Conservation (phyloP, 2,113 vertebrate species). For the Ivindomyrus marchei region DNA sequence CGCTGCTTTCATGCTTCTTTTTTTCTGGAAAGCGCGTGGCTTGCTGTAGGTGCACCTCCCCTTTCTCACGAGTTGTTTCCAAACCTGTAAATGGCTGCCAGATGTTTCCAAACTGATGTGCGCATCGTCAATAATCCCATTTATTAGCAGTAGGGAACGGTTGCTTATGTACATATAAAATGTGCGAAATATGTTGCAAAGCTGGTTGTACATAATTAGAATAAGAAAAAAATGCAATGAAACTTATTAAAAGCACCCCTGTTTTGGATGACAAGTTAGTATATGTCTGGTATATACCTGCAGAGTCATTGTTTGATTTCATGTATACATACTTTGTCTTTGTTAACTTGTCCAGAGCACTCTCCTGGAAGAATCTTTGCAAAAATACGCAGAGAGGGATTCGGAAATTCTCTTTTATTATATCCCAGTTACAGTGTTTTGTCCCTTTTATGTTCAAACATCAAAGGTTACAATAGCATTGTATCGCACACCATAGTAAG, state of each 20-base stretch:
- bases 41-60: neutral
- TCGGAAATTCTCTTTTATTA: neutral
- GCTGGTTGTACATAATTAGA: neutral
- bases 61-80: neutral
- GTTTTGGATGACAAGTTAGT: neutral
- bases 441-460: neutral
- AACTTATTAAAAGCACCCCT: neutral
- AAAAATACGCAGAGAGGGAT: neutral
- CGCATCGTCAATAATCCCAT: neutral
- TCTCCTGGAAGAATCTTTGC: neutral
- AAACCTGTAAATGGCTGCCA: neutral
- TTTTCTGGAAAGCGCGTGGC: neutral
- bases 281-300: neutral
- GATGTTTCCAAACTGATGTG: neutral
- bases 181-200: neutral
- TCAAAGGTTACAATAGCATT: neutral
- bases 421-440: neutral
- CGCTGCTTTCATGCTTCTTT: neutral
- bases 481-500: neutral
- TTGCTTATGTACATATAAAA: neutral
- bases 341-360: neutral
- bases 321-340: neutral
- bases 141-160: neutral
- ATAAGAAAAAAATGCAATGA: neutral
- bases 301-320: neutral